Percentiles rank a stretch among this genome's conserved stretches.
Evolutionary conservation across 1,140 invertebrate genomes (phyloP).

Genomic region (Sipha flava): DNA sequence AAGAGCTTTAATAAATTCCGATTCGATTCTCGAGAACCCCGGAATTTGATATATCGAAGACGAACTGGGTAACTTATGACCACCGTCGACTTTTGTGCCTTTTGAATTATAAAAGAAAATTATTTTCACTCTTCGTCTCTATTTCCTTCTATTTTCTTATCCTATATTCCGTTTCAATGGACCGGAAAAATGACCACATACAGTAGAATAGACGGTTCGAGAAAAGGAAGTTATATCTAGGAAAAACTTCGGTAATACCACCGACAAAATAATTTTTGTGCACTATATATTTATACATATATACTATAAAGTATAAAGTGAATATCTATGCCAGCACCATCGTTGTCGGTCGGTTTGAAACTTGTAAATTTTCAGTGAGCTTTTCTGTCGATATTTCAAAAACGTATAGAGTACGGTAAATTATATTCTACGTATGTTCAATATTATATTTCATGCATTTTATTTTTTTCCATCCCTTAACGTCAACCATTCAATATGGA

Average conservation of each 20-base stretch:
- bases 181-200: constrained; percentile 24
- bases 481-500: no score
- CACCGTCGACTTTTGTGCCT: not conserved
- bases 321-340: no score
- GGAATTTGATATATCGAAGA: constrained; percentile 14
- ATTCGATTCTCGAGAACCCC: not conserved
- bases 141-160: constrained; percentile 11
- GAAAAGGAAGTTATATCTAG: not conserved
- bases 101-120: constrained; percentile 24
- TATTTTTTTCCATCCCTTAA: no score
- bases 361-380: not conserved
- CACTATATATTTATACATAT: no score
- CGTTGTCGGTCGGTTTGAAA: not conserved
- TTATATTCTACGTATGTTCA: no score
- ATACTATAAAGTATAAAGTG: no score
- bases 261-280: not conserved
- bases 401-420: no score
- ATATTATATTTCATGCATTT: no score
- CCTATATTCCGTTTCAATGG: constrained; percentile 17
- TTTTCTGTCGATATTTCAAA: not conserved
- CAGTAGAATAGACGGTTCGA: not conserved
- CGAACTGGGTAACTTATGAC: constrained; percentile 11
- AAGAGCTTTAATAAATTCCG: constrained; percentile 7
- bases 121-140: constrained; percentile 17
- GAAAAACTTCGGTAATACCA: not conserved